Conservation (phyloP, 1,140 invertebrate species). For the Tribolium madens region DNA sequence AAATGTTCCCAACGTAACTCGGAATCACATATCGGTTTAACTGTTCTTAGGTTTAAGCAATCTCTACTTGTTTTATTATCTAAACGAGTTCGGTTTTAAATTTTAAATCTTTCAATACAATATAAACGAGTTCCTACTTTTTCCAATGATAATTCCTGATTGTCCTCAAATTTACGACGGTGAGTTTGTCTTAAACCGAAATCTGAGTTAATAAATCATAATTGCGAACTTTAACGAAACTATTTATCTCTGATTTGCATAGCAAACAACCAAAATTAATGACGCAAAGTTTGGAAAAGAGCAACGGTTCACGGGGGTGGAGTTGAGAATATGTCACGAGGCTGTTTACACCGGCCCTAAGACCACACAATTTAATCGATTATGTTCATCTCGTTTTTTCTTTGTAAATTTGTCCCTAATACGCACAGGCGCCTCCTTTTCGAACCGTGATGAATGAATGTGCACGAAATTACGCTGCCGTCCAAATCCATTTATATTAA, state of each 20-base stretch:
- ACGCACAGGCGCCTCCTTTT: constrained; percentile 21
- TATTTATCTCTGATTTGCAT: constrained; percentile 41
- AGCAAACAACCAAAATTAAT: constrained; percentile 40
- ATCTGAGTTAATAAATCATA: constrained; percentile 36
- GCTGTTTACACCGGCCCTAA: constrained; percentile 17
- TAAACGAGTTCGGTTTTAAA: not conserved
- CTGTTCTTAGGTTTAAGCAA: constrained; percentile 13
- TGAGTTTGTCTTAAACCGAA: constrained; percentile 7
- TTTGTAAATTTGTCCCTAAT: constrained; percentile 7
- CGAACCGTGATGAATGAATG: constrained; percentile 18
- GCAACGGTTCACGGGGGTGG: not conserved
- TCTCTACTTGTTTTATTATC: constrained; percentile 1
- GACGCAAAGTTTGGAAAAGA: constrained; percentile 38
- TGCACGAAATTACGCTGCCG: constrained; percentile 23
- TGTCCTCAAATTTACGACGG: constrained; percentile 8
- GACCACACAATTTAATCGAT: constrained; percentile 32
- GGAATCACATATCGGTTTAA: constrained; percentile 21
- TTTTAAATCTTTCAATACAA: not conserved
- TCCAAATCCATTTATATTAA: constrained; percentile 32
- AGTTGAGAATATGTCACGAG: constrained; percentile 12
- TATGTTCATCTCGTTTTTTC: constrained; percentile 18
- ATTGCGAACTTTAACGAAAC: constrained; percentile 40
- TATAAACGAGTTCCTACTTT: not conserved
- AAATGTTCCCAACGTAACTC: constrained; percentile 36
- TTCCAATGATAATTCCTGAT: constrained; percentile 23